These are phyloP conservation scores for Catharus fuscescens DNA, from an alignment of 2,113 vertebrate species.

Conservation along the genomic window DNA sequence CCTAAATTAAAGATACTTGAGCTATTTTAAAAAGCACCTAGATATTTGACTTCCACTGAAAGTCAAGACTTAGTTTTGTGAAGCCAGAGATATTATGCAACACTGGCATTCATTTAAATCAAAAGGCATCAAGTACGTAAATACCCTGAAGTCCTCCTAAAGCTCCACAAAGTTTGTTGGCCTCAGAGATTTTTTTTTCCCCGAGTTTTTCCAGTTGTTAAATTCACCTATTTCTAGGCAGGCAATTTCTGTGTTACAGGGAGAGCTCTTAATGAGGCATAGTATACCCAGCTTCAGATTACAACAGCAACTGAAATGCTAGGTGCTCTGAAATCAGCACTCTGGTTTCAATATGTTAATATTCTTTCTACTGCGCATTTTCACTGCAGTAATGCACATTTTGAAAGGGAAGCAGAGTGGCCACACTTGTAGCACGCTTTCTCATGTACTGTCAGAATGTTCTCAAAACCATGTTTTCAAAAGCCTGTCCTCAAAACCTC, in stretches of 20 bases:
- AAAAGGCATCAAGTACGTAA: not conserved
- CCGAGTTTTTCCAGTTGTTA: not conserved
- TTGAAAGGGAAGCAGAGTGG: not conserved
- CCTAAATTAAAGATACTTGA: not conserved
- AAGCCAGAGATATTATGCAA: not conserved
- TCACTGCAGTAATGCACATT: not conserved
- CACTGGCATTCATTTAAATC: not conserved
- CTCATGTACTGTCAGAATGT: not conserved
- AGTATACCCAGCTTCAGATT: not conserved
- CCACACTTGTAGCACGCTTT: not conserved
- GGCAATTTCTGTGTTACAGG: fast-evolving
- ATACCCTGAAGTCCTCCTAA: not conserved
- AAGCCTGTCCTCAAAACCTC: not conserved
- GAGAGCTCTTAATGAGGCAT: not conserved
- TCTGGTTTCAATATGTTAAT: not conserved
- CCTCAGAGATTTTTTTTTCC: not conserved
- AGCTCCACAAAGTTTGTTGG: not conserved
- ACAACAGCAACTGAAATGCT: not conserved
- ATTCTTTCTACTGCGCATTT: not conserved
- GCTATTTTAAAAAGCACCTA: not conserved
- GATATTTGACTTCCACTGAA: not conserved
- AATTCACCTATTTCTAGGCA: not conserved
- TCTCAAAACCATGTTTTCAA: not conserved
- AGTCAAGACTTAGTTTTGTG: not conserved
- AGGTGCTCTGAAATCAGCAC: not conserved